Conservation (phyloP, 2,113 vertebrate genomes). For the Vulpes lagopus region DNA sequence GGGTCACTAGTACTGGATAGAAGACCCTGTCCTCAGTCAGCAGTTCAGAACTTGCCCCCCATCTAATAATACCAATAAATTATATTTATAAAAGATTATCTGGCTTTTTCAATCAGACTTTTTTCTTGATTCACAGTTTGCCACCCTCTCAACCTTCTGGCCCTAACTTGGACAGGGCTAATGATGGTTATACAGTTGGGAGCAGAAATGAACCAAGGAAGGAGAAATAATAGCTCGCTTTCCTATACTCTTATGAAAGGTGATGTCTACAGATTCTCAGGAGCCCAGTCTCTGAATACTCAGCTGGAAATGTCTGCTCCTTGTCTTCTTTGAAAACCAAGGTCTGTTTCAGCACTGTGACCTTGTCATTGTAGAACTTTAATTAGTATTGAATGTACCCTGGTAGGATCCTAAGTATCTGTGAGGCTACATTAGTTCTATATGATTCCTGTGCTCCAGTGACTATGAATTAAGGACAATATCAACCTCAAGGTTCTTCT, state of each 20-base stretch:
- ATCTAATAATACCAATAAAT: background rate
- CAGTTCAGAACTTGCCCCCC: background rate
- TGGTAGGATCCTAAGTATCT: slow-evolving; percentile 66
- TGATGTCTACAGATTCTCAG: background rate
- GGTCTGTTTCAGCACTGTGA: slow-evolving; percentile 38
- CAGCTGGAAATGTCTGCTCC: slow-evolving; percentile 24
- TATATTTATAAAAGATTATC: background rate
- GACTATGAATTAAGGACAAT: slow-evolving; percentile 81
- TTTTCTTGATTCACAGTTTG: background rate
- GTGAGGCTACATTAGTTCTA: slow-evolving; percentile 76
- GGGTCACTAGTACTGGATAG: background rate
- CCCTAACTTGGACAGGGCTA: background rate
- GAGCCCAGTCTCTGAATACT: background rate
- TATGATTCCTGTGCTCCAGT: slow-evolving; percentile 69
- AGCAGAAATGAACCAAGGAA: background rate
- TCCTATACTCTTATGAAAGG: background rate
- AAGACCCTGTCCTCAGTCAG: background rate
- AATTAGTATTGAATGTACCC: slow-evolving; percentile 82
- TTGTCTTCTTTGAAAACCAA: slow-evolving; percentile 54
- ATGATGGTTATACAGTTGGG: background rate
- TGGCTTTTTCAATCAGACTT: background rate
- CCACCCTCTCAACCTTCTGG: background rate
- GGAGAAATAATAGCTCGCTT: background rate
- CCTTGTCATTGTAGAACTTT: slow-evolving; percentile 73
- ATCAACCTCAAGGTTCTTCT: slow-evolving; percentile 81